phyloP scores from a whole-genome alignment of 2,113 vertebrate species.

The Burhinus oedicnemus region DNA sequence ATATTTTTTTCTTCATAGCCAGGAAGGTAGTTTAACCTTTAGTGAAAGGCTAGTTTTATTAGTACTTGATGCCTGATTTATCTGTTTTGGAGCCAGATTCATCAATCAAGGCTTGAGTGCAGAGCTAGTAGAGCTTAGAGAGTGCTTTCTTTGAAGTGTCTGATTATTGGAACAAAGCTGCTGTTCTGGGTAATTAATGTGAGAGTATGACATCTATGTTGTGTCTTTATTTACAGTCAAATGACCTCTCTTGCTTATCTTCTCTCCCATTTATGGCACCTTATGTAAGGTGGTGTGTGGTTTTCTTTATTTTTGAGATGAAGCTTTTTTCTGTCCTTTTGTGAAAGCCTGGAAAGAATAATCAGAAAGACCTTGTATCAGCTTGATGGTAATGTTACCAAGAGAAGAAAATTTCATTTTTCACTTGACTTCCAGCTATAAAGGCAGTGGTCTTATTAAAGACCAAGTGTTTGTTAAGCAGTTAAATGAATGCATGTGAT shows the following conservation, averaged over 20 bases:
- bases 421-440: not conserved
- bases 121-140: no score
- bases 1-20: not conserved
- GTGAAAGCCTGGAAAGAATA: not conserved
- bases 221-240: not conserved
- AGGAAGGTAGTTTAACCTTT: no score
- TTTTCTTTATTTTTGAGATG: not conserved
- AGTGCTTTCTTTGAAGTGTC: not conserved
- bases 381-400: not conserved
- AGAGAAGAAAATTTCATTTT: not conserved
- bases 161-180: not conserved
- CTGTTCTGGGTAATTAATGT: not conserved
- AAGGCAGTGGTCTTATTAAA: not conserved
- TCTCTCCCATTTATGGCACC: not conserved
- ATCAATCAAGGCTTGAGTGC: not conserved
- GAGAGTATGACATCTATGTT: not conserved
- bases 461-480: not conserved
- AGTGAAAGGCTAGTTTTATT: no score
- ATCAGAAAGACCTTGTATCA: not conserved
- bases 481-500: not conserved
- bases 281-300: not conserved
- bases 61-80: no score
- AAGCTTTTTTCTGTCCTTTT: not conserved
- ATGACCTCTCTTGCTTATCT: not conserved
- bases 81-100: no score